These are phyloP conservation scores for Drosophila pandora DNA, from an alignment of 1,140 invertebrate species.

Conservation along the genomic window DNA sequence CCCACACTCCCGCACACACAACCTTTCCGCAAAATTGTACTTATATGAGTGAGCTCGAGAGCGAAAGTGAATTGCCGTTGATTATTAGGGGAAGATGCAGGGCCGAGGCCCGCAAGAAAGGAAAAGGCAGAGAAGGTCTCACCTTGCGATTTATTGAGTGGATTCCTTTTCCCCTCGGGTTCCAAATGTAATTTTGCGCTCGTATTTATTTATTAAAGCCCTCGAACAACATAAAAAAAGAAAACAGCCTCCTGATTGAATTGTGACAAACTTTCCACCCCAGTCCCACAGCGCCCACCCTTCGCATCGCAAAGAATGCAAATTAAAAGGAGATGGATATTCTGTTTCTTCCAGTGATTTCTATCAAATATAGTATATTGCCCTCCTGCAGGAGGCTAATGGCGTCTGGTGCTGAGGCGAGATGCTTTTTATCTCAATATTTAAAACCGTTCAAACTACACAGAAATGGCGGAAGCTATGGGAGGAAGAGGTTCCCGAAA, in stretches of 20 bases:
- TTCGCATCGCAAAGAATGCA: constrained; percentile 57
- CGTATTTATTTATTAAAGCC: constrained; percentile 78
- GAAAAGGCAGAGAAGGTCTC: neutral
- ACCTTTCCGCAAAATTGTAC: constrained; percentile 13
- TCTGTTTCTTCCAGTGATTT: neutral
- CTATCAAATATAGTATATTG: too few species aligned
- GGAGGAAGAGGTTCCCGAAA: too few species aligned
- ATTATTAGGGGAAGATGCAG: constrained; percentile 22
- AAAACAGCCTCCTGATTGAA: constrained; percentile 73
- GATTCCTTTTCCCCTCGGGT: constrained; percentile 57
- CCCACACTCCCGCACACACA: neutral
- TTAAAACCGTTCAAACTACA: too few species aligned
- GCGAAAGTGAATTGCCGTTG: constrained; percentile 42
- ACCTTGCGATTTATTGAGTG: constrained; percentile 45
- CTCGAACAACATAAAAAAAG: constrained; percentile 18
- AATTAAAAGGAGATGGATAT: constrained; percentile 63
- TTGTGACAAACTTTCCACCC: constrained; percentile 67
- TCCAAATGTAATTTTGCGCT: constrained; percentile 73
- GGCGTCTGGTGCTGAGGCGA: too few species aligned
- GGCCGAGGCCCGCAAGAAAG: neutral
- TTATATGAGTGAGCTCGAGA: constrained; percentile 22
- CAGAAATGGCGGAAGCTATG: too few species aligned
- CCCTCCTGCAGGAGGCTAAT: too few species aligned
- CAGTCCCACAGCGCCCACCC: constrained; percentile 6
- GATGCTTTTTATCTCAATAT: too few species aligned